Evolutionary conservation across 2,888 invertebrate genomes (phyloP).

Genomic region (Stenchaetothrips biformis): DNA sequence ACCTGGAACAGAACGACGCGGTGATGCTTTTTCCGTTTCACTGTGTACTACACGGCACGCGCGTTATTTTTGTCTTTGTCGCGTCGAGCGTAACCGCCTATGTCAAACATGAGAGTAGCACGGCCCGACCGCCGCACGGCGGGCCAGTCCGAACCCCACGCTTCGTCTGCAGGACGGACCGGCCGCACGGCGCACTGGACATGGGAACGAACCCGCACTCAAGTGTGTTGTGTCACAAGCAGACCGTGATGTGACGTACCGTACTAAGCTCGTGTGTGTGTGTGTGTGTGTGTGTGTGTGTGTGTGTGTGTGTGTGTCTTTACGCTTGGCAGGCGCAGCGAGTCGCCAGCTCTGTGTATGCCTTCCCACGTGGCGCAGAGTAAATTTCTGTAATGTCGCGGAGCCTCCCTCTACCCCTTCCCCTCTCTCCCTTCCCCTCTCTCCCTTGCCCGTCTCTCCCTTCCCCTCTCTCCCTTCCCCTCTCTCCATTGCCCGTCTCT

Average conservation of each 20-base stretch:
- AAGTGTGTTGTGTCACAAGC: constrained; percentile 10
- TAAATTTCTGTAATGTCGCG: background rate
- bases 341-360: background rate
- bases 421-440: too few relatives aligned
- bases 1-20: too few relatives aligned
- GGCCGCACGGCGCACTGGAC: background rate
- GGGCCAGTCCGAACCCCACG: too few relatives aligned
- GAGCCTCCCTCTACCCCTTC: too few relatives aligned
- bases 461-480: background rate
- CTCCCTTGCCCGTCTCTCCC: too few relatives aligned
- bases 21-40: too few relatives aligned
- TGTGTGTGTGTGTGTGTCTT: background rate
- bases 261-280: background rate
- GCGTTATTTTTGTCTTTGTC: too few relatives aligned
- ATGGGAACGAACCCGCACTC: background rate
- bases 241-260: background rate
- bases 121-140: too few relatives aligned
- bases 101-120: too few relatives aligned
- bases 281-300: background rate
- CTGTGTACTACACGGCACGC: too few relatives aligned
- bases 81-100: too few relatives aligned
- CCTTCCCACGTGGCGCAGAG: background rate
- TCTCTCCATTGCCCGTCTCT: background rate
- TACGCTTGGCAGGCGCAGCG: background rate
- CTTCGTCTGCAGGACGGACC: background rate